Percentiles rank a stretch among this genome's conserved stretches.
Conservation (phyloP, 1,140 invertebrate genomes). For the Drosophila mauritiana region DNA sequence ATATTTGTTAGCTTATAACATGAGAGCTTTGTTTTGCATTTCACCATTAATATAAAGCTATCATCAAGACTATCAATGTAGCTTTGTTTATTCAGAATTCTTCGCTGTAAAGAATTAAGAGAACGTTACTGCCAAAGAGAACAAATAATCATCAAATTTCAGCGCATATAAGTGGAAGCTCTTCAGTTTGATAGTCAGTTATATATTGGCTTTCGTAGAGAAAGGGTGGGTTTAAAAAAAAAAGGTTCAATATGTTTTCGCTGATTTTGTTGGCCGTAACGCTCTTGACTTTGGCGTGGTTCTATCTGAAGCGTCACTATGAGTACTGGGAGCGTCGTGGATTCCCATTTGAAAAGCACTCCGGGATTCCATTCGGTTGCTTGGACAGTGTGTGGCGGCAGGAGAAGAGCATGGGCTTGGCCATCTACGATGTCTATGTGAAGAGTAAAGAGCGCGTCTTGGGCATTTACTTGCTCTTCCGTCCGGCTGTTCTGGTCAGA, state of each 20-base stretch:
- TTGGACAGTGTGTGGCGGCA: slow-evolving; percentile 48
- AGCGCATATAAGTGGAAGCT: neutral
- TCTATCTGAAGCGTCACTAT: slow-evolving; percentile 63
- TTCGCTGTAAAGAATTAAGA: neutral
- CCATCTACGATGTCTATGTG: slow-evolving; percentile 66
- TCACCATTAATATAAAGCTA: neutral
- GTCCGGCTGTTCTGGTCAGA: slow-evolving; percentile 83
- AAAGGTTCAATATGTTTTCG: slow-evolving; percentile 38
- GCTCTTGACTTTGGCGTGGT: slow-evolving; percentile 55
- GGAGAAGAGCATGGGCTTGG: slow-evolving; percentile 67
- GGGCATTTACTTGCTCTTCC: slow-evolving; percentile 77
- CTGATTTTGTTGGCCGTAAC: slow-evolving; percentile 33
- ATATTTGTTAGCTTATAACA: neutral
- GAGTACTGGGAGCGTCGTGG: slow-evolving; percentile 63
- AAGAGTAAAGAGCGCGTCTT: slow-evolving; percentile 65
- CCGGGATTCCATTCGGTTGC: slow-evolving; percentile 71
- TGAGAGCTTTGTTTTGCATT: neutral
- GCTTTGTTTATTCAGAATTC: too few species aligned
- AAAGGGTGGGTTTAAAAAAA: slow-evolving; percentile 2
- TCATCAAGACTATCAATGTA: too few species aligned
- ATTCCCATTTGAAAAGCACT: slow-evolving; percentile 53
- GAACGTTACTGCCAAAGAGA: neutral
- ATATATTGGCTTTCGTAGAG: slow-evolving; percentile 11
- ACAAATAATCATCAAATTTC: neutral
- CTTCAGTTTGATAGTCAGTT: neutral